Evolutionary conservation across 2,113 vertebrate genomes (phyloP).

Genomic region (Barbus barbus): DNA sequence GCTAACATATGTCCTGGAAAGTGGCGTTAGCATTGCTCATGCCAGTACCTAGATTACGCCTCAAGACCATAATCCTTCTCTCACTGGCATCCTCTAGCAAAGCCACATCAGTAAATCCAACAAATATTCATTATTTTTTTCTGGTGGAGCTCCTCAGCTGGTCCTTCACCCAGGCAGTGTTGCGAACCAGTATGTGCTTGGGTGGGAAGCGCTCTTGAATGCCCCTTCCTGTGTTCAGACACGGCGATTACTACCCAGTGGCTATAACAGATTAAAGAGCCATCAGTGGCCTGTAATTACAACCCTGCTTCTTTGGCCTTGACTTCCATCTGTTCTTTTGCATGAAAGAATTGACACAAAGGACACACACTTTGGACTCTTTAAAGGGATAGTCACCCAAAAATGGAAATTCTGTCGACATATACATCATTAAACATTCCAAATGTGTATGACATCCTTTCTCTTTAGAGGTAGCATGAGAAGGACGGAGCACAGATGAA

Average conservation of each 20-base stretch:
- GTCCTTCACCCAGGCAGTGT: not conserved
- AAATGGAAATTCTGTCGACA: not conserved
- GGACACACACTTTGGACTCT: not conserved
- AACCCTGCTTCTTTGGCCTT: constrained; percentile 15
- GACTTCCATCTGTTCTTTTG: constrained; percentile 34
- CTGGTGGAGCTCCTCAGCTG: not conserved
- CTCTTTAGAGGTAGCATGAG: too few species aligned
- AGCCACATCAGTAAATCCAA: not conserved
- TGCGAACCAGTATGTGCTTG: not conserved
- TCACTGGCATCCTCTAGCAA: too few species aligned
- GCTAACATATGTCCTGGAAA: constrained; percentile 35
- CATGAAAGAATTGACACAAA: not conserved
- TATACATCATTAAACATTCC: too few species aligned
- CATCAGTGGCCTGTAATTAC: constrained; percentile 20
- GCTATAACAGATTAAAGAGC: constrained; percentile 10
- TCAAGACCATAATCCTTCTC: not conserved
- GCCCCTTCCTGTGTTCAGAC: constrained; percentile 28
- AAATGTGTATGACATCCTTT: too few species aligned
- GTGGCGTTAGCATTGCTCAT: constrained; percentile 30
- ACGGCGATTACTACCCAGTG: not conserved
- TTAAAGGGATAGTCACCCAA: not conserved
- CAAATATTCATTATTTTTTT: constrained; percentile 20
- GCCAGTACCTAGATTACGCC: constrained; percentile 21
- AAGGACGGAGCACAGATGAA: too few species aligned
- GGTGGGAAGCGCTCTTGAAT: not conserved